Base-by-base conservation (phyloP, 2,797 vertebrate genomes). In the Sebastes diaconus region DNA sequence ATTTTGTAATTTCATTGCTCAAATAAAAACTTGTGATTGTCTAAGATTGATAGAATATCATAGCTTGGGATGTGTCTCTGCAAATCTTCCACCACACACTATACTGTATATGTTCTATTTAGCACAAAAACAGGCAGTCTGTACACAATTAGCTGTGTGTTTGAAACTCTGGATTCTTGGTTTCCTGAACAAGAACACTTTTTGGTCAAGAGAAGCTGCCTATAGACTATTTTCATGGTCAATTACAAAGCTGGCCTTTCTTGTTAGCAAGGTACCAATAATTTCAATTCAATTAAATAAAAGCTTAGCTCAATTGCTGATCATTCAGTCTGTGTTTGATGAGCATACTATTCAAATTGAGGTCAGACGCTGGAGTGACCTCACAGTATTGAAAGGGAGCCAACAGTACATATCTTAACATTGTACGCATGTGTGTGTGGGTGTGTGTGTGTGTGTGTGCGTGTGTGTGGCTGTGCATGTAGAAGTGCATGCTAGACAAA, bases 401-500 rank as follows among this genome's bases (percentile, higher is more conserved):
- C 29, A 27, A 36, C 27, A 60, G 24, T 42, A 39, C 69, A 42
- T 52, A 46, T 32, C 11, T 68, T 29, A n/a, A 12, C 1, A 42
- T 52, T 58, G 30, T 42, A 6, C 1, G 4, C 50, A n/a, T 46
- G 22, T 58, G 57, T 14, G 66, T 27, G 24, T 75, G 34, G 3
- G 25, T 30, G 18, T 55, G 61, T 69, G 65, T 50, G 54, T 29
- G 60, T 50, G 54, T 68, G 34, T 67, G 65, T 55, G 46, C 16
- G 16, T 16, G 65, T 57, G 52, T 55, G 64, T 32, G 20, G 20
- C 5, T 74, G 76, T 70, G 73, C n/a, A 14, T 63, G 57, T 81
- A 77, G 14, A 64, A 52, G 63, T 25, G 42, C 42, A 55, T 18
- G 8, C 63, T 22, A 73, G 84, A 89, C 84, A 86, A 85, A 85